These are phyloP conservation scores for Leptoteleia sp. DNA, from an alignment of 1,140 invertebrate species.

Conservation along the genomic window DNA sequence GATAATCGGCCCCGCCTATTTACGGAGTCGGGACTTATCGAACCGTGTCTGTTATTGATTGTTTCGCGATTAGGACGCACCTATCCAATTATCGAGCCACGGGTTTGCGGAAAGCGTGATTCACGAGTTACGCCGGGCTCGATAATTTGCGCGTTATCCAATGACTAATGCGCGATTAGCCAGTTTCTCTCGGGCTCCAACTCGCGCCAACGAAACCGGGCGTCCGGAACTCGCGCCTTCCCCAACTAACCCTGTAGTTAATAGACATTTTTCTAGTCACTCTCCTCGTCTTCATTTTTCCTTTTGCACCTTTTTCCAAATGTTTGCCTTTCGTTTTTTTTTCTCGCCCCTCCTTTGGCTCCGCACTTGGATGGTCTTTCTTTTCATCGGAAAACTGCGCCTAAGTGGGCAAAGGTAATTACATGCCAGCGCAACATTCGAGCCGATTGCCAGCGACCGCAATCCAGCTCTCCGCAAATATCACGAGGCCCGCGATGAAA, in stretches of 20 bases:
- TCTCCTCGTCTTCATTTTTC: too few relatives aligned
- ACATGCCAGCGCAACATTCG: too few relatives aligned
- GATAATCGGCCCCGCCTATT: slow-evolving; percentile 49
- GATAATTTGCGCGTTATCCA: slow-evolving; percentile 73
- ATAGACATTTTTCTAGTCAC: too few relatives aligned
- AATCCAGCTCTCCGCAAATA: slow-evolving; percentile 39
- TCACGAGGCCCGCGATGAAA: slow-evolving; percentile 32
- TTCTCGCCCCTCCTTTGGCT: too few relatives aligned
- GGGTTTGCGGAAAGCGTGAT: slow-evolving; percentile 68
- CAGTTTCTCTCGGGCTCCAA: slow-evolving; percentile 59
- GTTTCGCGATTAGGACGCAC: slow-evolving; percentile 63
- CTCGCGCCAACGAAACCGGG: slow-evolving; percentile 49
- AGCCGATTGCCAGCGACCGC: slow-evolving; percentile 38
- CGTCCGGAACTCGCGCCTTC: slow-evolving; percentile 6
- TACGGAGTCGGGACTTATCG: slow-evolving; percentile 23
- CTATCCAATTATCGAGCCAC: slow-evolving; percentile 57
- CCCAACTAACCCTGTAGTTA: too few relatives aligned
- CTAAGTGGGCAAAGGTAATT: too few relatives aligned
- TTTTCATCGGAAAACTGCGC: too few relatives aligned
- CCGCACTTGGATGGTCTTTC: too few relatives aligned
- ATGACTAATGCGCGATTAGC: slow-evolving; percentile 73
- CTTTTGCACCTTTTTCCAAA: too few relatives aligned
- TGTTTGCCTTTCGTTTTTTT: too few relatives aligned
- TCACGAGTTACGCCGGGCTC: slow-evolving; percentile 58
- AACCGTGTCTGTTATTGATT: slow-evolving; percentile 62